Evolutionary conservation across 1,140 invertebrate genomes (phyloP), one percentile per base, ranked within the genome.

Genomic region (Drosophila rufa): DNA sequence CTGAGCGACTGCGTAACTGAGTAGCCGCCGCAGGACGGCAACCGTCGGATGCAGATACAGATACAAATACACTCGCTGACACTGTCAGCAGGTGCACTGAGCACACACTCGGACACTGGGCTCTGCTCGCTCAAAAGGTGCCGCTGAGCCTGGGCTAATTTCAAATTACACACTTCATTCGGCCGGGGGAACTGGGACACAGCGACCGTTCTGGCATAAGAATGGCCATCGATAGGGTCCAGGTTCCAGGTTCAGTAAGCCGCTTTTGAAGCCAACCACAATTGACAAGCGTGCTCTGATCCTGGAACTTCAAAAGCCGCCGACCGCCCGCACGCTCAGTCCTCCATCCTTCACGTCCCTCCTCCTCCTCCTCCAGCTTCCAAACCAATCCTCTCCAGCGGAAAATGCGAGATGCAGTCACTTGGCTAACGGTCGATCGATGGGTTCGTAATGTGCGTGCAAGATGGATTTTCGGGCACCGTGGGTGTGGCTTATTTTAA

Each of bases 161-260:
- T 90, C 85, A 80, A 89, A 89, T 89, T 89, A 89, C 84, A 89
- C 85, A 84, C 85, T 81, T 90, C 85, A 85, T 90, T 90, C 81
- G 85, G 64, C 64, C 65, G 86, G 67, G 68, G 68, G 67, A 69
- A 77, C 65, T 71, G 74, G 75, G 62, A 57, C 62, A 57, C 55
- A 42, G 33, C 19, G 61, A 45, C 15, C 40, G 40, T 42, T 42
- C 50, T 65, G 61, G 50, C 12, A 65, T 45, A 30, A 36, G 33
- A 42, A 43, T 12, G 38, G 45, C 65, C 46, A 42, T 48, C 61
- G 38, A 48, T 43, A 36, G 33, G 59, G 17, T 36, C 22, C 45
- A 38, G 57, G 53, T 19, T 38, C 55, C n/a, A 42, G 62, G 47
- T 25, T 43, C 19, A 75, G 59, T 83, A 87, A 87, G 47, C 73